These are phyloP conservation scores for Cryptus armator DNA, from an alignment of 2,888 invertebrate genomes.

Conservation along the genomic window DNA sequence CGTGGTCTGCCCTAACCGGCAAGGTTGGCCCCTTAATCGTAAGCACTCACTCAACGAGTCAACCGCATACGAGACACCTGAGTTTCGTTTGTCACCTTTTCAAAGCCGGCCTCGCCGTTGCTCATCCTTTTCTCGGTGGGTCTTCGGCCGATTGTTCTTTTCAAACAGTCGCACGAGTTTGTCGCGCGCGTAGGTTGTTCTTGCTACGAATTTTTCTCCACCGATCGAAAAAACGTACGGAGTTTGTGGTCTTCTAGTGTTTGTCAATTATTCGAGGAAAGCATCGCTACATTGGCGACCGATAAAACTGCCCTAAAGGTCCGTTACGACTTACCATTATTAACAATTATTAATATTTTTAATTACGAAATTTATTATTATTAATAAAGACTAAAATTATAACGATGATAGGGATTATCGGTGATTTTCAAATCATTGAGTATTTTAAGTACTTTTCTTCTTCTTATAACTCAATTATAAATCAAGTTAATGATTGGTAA, in stretches of 20 bases:
- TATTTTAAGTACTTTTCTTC: too few species aligned
- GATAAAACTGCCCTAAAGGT: conserved; percentile 51
- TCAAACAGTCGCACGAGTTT: conserved; percentile 16
- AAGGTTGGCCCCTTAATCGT: conserved; percentile 73
- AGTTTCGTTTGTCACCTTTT: conserved; percentile 49
- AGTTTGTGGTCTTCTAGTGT: conserved; percentile 38
- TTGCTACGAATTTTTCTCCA: too few species aligned
- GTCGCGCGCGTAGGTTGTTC: neutral
- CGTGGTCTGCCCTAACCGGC: conserved; percentile 80
- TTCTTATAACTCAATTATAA: too few species aligned
- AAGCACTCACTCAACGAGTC: conserved; percentile 25
- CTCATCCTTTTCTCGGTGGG: neutral
- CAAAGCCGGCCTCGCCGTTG: neutral
- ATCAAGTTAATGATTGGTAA: too few species aligned
- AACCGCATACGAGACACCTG: conserved; percentile 7
- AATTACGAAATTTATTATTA: too few species aligned
- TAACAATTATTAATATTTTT: too few species aligned
- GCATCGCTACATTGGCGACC: conserved; percentile 24
- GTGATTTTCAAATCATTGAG: too few species aligned
- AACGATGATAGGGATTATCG: too few species aligned
- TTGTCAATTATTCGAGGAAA: conserved; percentile 9
- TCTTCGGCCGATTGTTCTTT: conserved; percentile 5
- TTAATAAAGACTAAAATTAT: too few species aligned
- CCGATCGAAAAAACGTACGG: neutral
- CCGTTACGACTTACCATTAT: conserved; percentile 16